Base-by-base conservation (phyloP, 1,140 invertebrate species). In the Eumaeus atala region DNA sequence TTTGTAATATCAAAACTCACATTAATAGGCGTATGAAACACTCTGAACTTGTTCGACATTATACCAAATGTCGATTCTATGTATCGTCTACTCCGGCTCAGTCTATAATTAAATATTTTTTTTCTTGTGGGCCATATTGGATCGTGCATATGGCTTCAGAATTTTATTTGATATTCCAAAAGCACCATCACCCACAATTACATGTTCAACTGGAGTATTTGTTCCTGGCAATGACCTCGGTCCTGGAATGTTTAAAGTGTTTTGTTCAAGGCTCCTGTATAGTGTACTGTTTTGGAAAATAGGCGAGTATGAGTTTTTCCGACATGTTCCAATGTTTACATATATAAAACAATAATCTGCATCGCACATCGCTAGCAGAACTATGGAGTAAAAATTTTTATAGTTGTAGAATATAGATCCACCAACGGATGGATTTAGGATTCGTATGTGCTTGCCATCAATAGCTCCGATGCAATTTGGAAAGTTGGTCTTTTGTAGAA, bases 81-180 rank as follows among this genome's bases (percentile, higher is more conserved):
- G 35, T 51, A 51, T 16, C 50, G 28, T 49, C 48, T 49, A 34
- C n/a, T 33, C 28, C 56, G 50, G 33, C 56, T 53, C 28, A 53
- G 21, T 34, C 51, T 54, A 35, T 59, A 59, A 37, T 59, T 59
- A 51, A 42, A 59, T 48, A 58, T 34, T 18, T 59, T 59, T n/a
- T 49, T 59, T 54, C 18, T 59, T 59, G 28, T 59, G 21, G 17
- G 51, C 50, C 57, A 59, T 54, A 50, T 59, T 44, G 48, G 17
- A 28, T 54, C 57, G 48, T 42, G 34, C 37, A 54, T 59, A 59
- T 21, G 58, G 58, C 18, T 47, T 55, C 58, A 60, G n/a, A 44
- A 55, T 47, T 37, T 51, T 35, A 14, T 55, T 55, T 36, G 58
- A 60, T 60, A 60, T 55, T 51, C 58, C 58, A 60, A 60, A 56